These are phyloP conservation scores for Plestiodon gilberti DNA, from an alignment of 2,113 vertebrate species.

Conservation along the genomic window DNA sequence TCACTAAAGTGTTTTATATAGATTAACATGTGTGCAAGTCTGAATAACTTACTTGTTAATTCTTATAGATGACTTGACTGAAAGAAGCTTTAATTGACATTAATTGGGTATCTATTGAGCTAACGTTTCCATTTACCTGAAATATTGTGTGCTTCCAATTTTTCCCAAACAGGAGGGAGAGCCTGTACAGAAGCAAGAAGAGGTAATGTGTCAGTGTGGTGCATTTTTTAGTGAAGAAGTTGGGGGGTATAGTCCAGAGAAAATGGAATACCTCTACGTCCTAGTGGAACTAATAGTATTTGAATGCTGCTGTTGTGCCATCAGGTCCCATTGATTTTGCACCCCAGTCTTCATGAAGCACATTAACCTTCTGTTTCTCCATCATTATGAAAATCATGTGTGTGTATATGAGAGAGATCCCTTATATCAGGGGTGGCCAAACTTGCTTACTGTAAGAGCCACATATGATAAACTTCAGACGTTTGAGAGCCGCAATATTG, in stretches of 20 bases:
- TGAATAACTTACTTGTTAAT: not conserved
- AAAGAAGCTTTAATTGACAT: not conserved
- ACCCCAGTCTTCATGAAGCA: too few relatives aligned
- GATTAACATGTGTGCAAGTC: not conserved
- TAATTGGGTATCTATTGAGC: not conserved
- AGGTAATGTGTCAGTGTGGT: constrained; percentile 68
- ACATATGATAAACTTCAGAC: too few relatives aligned
- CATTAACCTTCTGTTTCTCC: not conserved
- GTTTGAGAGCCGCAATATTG: too few relatives aligned
- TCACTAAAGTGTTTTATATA: not conserved
- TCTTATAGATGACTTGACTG: not conserved
- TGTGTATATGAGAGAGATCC: not conserved
- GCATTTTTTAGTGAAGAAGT: not conserved
- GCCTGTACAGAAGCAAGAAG: constrained; percentile 67
- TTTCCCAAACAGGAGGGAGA: constrained; percentile 73
- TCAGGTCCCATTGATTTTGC: not conserved
- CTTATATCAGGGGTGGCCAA: too few relatives aligned
- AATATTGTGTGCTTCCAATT: constrained; percentile 19
- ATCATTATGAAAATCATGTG: too few relatives aligned
- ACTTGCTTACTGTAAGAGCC: too few relatives aligned
- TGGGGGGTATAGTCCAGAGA: not conserved
- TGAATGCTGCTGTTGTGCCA: too few relatives aligned
- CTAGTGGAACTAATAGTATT: not conserved
- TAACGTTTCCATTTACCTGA: not conserved
- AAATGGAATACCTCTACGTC: not conserved